Conservation (phyloP, 2,888 invertebrate genomes). For the Callosobruchus maculatus region DNA sequence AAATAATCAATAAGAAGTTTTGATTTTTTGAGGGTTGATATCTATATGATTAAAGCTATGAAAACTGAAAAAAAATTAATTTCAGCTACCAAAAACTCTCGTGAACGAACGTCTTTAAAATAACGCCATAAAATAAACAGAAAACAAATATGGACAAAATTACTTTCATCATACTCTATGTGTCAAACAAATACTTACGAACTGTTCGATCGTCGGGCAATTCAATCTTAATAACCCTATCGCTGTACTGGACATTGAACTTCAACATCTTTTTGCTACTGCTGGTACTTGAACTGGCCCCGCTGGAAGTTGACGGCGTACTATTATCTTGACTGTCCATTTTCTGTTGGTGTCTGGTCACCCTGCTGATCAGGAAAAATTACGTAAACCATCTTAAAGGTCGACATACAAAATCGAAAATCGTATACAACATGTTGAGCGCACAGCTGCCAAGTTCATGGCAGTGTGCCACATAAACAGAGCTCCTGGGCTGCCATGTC, state of each 20-base stretch:
- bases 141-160: too few species aligned
- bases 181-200: conserved; percentile 53
- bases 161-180: too few species aligned
- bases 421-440: not conserved
- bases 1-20: too few species aligned
- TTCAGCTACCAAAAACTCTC: too few species aligned
- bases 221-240: conserved; percentile 64
- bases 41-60: too few species aligned
- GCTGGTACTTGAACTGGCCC: conserved; percentile 26
- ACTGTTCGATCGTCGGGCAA: conserved; percentile 66
- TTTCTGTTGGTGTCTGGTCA: not conserved
- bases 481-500: not conserved
- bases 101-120: too few species aligned
- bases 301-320: conserved; percentile 42
- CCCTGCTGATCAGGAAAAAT: not conserved
- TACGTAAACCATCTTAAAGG: not conserved
- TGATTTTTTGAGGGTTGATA: too few species aligned
- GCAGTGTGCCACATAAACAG: not conserved
- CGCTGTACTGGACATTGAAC: conserved; percentile 70
- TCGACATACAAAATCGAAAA: not conserved
- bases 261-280: conserved; percentile 39
- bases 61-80: too few species aligned
- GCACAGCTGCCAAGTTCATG: not conserved
- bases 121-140: too few species aligned
- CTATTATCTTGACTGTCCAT: conserved; percentile 19